Evolutionary conservation across 2,888 invertebrate genomes (phyloP), one percentile per base, ranked within the genome.

Genomic region (Andrena praecox): DNA sequence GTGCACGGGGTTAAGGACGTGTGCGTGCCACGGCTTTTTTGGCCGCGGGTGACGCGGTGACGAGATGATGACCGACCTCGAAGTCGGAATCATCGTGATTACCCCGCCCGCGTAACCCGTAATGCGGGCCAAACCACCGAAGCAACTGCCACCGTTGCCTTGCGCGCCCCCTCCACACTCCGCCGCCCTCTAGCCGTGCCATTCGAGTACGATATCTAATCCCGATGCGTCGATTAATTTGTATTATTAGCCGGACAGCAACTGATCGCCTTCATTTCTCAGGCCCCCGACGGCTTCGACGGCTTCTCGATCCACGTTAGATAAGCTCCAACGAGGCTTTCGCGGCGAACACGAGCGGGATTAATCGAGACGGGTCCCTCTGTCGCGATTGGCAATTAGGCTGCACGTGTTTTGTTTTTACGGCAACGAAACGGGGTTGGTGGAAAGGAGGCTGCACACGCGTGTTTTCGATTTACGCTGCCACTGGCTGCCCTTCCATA

Each of bases 1-100:
- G 73, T 52, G 69, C 70, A 48, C 56, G 27, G 69, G 77, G 52
- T 42, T 70, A 50, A 56, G 79, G 80, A 75, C 80, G 75, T 77
- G 88, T 88, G 89, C 86, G 88, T 85, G 85, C 82, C 69, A 76
- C 75, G 73, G 85, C 42, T 86, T 87, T 87, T 90, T 90, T 91
- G 85, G 93, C 93, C 93, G 88, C 92, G 90, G 93, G 93, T 93
- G 93, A 93, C 93, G 91, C 89, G 90, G 91, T 93, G 93, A 94
- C 93, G 92, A 92, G 93, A 94, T 94, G 94, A 94, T 94, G 93
- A 93, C 91, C 93, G 90, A 87, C 90, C 90, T 80, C 88, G 89
- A 89, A 91, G 87, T 90, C 81, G 87, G 90, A 93, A 93, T 93
- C 93, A 94, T 93, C 92, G 91, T 93, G 91, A 93, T 93, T 93